Base-by-base conservation (phyloP, 2,888 invertebrate genomes). In the Cristatella mucedo region DNA sequence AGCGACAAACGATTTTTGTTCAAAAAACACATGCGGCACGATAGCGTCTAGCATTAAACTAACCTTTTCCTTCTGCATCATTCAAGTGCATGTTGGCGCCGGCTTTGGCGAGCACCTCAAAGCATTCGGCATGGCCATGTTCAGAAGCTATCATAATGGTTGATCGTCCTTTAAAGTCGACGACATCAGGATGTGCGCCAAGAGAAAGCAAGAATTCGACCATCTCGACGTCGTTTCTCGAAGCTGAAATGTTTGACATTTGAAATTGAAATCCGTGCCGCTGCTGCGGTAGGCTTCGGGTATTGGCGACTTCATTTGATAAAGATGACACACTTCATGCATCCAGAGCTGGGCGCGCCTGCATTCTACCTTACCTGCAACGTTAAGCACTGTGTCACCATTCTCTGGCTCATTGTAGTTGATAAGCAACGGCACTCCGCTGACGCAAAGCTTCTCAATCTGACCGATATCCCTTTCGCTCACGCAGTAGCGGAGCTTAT, bases 141-240 rank as follows among this genome's bases (percentile, higher is more conserved):
- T 66, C 62, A 4, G 63, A 62, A 18, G 65, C 63, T 44, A 57
- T 49, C 61, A 65, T 65, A 3, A 61, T 56, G n/a, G 65, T 59
- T 32, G 62, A 55, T 26, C 54, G 44, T 6, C 66, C 66, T 46
- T 61, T 53, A 22, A 59, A 52, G 43, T 66, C 66, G 39, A 59
- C 54, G 3, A 64, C 61, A 50, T 66, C 62, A 3, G 66, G 66
- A 48, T 65, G 62, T 29, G 65, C 66, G 13, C 61, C 62, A 9
- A 60, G 49, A 5, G 53, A 49, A 15, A 63, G 43, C 11, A 65
- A 46, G 46, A 60, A 64, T 37, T 58, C 54, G 21, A 64, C 53
- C 60, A 64, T 63, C 11, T 56, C 54, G 40, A 63, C 64, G 45
- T 63, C 60, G 49, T 64, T 66, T 16, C 55, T 53, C 21, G 50